Evolutionary conservation across 2,888 invertebrate species (phyloP), one percentile per base, ranked within the genome.

Genomic region (Cryptus viduatorius): DNA sequence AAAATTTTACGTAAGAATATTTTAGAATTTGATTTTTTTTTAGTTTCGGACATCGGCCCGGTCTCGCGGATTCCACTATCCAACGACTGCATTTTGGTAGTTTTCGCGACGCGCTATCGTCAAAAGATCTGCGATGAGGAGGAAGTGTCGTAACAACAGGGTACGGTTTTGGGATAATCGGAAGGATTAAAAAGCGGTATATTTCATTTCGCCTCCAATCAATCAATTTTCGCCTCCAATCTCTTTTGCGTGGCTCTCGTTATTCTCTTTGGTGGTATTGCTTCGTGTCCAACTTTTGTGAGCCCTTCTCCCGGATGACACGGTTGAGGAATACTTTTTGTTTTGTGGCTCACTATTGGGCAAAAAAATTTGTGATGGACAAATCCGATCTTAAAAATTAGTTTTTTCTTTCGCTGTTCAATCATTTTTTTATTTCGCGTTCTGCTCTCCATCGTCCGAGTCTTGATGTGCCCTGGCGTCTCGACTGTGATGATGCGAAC

Each of bases 181-280:
- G n/a, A n/a, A n/a, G n/a, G n/a, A n/a, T n/a, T n/a, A n/a, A n/a
- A n/a, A n/a, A n/a, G n/a, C n/a, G n/a, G n/a, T n/a, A n/a, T n/a
- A n/a, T n/a, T n/a, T n/a, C n/a, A n/a, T n/a, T n/a, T n/a, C n/a
- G n/a, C n/a, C n/a, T n/a, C n/a, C n/a, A n/a, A n/a, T n/a, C n/a
- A n/a, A n/a, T n/a, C n/a, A n/a, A n/a, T 24, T 83, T 91, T 92
- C 0, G 81, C 84, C 4, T 88, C 88, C 0, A 92, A 68, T 24
- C 93, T 88, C 53, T 92, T 93, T 67, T 91, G 89, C 0, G 93
- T 93, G 0, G 90, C 93, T 53, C 88, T 88, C 3, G 92, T 92
- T 16, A 93, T 81, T 79, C 88, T 86, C 69, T 89, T 91, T 1
- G 84, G 77, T 0, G 73, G 53, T 4, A 73, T 80, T 0, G 76